Percentiles rank a stretch among this genome's conserved stretches.
These are phyloP conservation scores for Labroides dimidiatus DNA, from an alignment of 2,797 vertebrate species.

Conservation along the genomic window DNA sequence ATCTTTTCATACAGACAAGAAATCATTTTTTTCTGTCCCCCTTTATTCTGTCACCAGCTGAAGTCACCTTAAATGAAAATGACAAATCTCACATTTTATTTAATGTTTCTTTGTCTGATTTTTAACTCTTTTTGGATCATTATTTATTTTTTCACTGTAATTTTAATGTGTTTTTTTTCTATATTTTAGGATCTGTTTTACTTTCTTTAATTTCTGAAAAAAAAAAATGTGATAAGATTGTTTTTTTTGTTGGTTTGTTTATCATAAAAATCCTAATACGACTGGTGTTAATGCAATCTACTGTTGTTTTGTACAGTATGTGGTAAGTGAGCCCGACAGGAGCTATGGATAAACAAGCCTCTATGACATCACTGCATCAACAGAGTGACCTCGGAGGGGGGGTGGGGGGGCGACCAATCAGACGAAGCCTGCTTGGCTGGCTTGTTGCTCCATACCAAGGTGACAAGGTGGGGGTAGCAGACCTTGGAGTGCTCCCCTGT, in stretches of 20 bases:
- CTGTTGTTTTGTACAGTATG: constrained; percentile 9
- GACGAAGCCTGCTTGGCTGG: background rate
- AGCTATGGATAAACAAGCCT: constrained; percentile 39
- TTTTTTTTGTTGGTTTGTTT: too few species aligned
- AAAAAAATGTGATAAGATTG: too few species aligned
- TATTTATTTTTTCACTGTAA: background rate
- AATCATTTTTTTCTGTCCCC: too few species aligned
- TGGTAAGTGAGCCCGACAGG: constrained; percentile 28
- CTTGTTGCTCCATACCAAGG: constrained; percentile 44
- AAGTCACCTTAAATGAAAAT: too few species aligned
- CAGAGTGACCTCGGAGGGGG: constrained; percentile 35
- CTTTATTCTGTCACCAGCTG: too few species aligned
- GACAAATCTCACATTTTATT: too few species aligned
- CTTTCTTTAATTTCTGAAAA: too few species aligned
- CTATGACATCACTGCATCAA: constrained; percentile 50
- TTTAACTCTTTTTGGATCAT: too few species aligned
- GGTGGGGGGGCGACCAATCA: constrained; percentile 50
- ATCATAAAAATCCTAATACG: background rate
- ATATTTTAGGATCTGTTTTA: too few species aligned
- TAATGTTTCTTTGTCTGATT: too few species aligned
- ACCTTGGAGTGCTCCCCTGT: constrained; percentile 50
- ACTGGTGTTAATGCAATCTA: background rate
- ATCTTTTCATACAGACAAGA: too few species aligned
- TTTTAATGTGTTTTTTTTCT: too few species aligned
- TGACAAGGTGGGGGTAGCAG: constrained; percentile 45